Evolutionary conservation across 2,888 invertebrate species (phyloP).

Genomic region (Gastracanthus pulcherrimus): DNA sequence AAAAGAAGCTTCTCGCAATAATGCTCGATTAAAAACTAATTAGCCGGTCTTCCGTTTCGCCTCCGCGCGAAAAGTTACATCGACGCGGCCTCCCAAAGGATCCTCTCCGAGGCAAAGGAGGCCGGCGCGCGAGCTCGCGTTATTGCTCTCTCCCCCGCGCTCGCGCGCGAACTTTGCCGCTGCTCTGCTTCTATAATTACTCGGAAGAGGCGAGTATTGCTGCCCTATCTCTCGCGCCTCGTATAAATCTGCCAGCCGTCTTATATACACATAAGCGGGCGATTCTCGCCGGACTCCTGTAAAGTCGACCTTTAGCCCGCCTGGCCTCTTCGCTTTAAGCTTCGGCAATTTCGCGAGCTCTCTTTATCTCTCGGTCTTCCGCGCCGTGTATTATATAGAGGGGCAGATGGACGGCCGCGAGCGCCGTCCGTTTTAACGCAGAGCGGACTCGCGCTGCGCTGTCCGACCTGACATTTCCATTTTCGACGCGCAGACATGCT

Average conservation of each 20-base stretch:
- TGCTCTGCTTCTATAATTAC: slow-evolving; percentile 30
- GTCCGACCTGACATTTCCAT: slow-evolving; percentile 50
- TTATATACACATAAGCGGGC: neutral
- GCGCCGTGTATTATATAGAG: too few species aligned
- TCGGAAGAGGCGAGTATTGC: neutral
- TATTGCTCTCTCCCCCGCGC: neutral
- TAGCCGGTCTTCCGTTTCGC: neutral
- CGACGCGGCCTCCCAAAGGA: neutral
- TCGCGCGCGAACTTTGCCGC: neutral
- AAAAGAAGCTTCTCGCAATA: slow-evolving; percentile 15
- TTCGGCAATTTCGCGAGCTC: slow-evolving; percentile 28
- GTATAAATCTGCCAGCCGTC: slow-evolving; percentile 18
- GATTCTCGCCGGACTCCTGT: slow-evolving; percentile 21
- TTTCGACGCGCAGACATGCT: slow-evolving; percentile 22
- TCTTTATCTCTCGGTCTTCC: slow-evolving; percentile 38
- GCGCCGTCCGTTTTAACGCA: neutral
- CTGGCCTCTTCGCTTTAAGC: slow-evolving; percentile 24
- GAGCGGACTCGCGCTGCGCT: neutral
- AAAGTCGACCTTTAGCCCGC: slow-evolving; percentile 21
- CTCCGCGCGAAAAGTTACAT: neutral
- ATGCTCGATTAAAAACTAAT: slow-evolving; percentile 31
- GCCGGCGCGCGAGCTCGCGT: neutral
- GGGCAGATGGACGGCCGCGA: slow-evolving; percentile 17
- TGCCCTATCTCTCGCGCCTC: neutral
- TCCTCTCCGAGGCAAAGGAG: neutral